Evolutionary conservation across 2,113 vertebrate species (phyloP).

Genomic region (Caloenas nicobarica): DNA sequence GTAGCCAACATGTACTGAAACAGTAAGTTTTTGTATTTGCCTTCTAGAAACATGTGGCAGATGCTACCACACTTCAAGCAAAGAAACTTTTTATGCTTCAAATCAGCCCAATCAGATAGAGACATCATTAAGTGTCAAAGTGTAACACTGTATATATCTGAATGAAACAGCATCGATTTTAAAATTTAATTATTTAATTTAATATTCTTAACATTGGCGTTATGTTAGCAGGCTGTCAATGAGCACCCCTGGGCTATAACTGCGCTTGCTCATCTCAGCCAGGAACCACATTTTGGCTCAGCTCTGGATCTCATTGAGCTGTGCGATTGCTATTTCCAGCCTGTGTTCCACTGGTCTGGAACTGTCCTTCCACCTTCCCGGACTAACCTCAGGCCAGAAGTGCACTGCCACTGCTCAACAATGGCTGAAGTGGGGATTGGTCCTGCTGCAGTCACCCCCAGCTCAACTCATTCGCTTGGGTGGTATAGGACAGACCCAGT

Average conservation of each 20-base stretch:
- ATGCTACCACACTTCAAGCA: background rate
- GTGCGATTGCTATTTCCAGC: background rate
- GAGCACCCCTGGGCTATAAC: background rate
- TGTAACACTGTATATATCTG: background rate
- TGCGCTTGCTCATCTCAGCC: background rate
- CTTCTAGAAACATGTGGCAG: background rate
- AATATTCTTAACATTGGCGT: background rate
- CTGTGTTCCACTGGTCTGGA: background rate
- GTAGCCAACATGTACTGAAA: background rate
- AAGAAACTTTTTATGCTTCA: background rate
- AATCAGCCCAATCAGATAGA: background rate
- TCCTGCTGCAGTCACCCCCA: fast-evolving
- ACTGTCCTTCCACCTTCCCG: background rate
- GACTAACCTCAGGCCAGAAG: background rate
- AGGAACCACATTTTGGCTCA: background rate
- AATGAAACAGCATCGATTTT: background rate
- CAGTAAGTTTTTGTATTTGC: background rate
- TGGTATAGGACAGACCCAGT: fast-evolving
- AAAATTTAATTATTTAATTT: background rate
- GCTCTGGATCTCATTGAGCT: fast-evolving
- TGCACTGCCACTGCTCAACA: background rate
- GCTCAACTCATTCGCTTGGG: fast-evolving
- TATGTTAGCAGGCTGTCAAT: background rate
- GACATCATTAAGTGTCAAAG: background rate
- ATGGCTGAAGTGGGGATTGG: background rate